Evolutionary conservation across 2,113 vertebrate genomes (phyloP).

Genomic region (Aythya baeri): DNA sequence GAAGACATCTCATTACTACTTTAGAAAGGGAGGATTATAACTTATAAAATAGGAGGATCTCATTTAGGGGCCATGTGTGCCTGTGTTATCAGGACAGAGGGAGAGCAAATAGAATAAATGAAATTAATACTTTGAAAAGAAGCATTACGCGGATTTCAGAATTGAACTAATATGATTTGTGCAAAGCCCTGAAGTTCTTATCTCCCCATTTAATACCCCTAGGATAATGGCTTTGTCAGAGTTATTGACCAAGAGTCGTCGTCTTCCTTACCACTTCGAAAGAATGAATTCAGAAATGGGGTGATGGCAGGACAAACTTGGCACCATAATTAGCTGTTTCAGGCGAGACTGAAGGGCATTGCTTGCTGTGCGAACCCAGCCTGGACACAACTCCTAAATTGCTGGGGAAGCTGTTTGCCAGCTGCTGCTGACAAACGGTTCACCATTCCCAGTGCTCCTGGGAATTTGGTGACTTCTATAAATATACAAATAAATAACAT

Average conservation of each 20-base stretch:
- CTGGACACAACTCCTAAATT: neutral
- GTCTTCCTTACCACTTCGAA: neutral
- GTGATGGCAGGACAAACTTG: neutral
- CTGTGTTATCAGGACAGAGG: slow-evolving; percentile 63
- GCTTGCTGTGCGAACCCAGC: neutral
- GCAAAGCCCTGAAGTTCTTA: slow-evolving; percentile 69
- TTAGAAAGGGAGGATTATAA: slow-evolving; percentile 66
- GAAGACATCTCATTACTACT: slow-evolving; percentile 57
- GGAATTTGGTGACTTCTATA: too few species aligned
- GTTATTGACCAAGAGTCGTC: slow-evolving; percentile 38
- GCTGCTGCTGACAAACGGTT: rapidly evolving
- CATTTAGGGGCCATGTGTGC: slow-evolving; percentile 46
- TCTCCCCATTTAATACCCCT: slow-evolving; percentile 67
- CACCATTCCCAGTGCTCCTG: neutral
- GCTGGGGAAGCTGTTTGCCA: neutral
- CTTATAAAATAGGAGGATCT: slow-evolving; percentile 59
- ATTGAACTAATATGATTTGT: slow-evolving; percentile 77
- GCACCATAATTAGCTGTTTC: neutral
- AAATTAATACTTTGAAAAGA: slow-evolving; percentile 78
- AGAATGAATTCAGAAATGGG: slow-evolving; percentile 2
- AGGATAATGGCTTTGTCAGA: slow-evolving; percentile 61
- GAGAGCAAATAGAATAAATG: slow-evolving; percentile 77
- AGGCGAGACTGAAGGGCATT: neutral
- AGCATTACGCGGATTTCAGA: slow-evolving; percentile 57
- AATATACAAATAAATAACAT: too few species aligned